Evolutionary conservation across 2,797 vertebrate species (phyloP), one percentile per base, ranked within the genome.

Genomic region (Eidolon dupreanum): DNA sequence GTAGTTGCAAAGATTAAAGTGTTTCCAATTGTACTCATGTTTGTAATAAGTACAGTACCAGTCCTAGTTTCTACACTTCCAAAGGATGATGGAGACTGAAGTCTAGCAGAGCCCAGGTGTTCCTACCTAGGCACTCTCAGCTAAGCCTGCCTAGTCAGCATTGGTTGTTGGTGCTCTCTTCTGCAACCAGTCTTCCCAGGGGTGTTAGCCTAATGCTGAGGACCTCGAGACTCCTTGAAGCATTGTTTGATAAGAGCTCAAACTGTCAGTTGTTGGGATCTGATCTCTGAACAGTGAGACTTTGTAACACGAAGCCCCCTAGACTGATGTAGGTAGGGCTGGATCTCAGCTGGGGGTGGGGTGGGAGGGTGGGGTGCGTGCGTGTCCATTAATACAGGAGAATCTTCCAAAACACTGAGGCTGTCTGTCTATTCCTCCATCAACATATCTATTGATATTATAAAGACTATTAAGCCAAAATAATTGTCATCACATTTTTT

Each of bases 391-490:
- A 77, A 38, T 19, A 66, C 2, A 33, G 22, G 16, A 26, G 11
- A 33, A 46, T 66, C 82, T 86, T 93, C 46, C 12, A 59, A 85
- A 91, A 6, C 65, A 51, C 12, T 61, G 6, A 88, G n/a, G 15
- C 77, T 79, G 7, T 38, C 66, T 77, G 24, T 10, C 10, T 49
- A 12, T 31, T 65, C 33, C 31, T 93, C 28, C 63, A 66, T 43
- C 68, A 20, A 61, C 90, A 61, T 33, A 63, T 65, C 12, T 31
- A 49, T 26, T 61, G 55, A 31, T 57, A 43, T 28, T 79, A 55
- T 41, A 53, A 57, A 86, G 17, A 78, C 2, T 36, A 36, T 26
- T 33, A 36, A 86, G 22, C 31, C 41, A 57, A 83, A 79, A 46
- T 6, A 85, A 33, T 33, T 28, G 24, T 2, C 22, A 57, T 15